phyloP scores from a whole-genome alignment of 1,140 invertebrate species.

The Rhyzopertha dominica region DNA sequence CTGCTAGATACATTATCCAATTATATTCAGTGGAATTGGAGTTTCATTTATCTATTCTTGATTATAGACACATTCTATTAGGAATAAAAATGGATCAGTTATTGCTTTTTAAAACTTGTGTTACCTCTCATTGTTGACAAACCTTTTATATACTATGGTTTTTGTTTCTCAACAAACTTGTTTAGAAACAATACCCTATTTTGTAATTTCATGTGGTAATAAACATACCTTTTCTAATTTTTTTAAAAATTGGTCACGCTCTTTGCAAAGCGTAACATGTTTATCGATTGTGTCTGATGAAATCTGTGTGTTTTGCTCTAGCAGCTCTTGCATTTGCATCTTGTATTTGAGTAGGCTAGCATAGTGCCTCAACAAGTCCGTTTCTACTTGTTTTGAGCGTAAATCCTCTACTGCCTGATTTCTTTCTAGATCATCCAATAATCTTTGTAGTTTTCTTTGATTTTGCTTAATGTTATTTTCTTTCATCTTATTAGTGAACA shows the following conservation, averaged over 20 bases:
- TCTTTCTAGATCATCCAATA: slow-evolving; percentile 11
- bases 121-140: no score
- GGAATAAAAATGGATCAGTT: no score
- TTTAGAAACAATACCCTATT: no score
- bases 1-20: no score
- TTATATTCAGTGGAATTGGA: no score
- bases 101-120: no score
- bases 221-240: slow-evolving; percentile 23
- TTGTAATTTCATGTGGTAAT: neutral
- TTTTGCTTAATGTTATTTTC: slow-evolving; percentile 13
- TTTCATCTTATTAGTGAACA: slow-evolving; percentile 12
- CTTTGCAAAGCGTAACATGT: slow-evolving; percentile 13
- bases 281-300: slow-evolving; percentile 2
- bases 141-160: slow-evolving; percentile 3
- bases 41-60: no score
- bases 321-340: slow-evolving; percentile 22
- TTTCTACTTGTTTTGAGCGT: slow-evolving; percentile 17
- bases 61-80: no score
- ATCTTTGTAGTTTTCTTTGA: slow-evolving; percentile 16
- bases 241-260: slow-evolving; percentile 22
- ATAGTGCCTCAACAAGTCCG: slow-evolving; percentile 23
- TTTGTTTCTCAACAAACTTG: slow-evolving; percentile 1
- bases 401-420: slow-evolving; percentile 13
- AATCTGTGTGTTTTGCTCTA: slow-evolving; percentile 11
- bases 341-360: slow-evolving; percentile 27